Evolutionary conservation across 2,797 vertebrate genomes (phyloP), one percentile per base, ranked within the genome.

Genomic region (Hippoglossus hippoglossus): DNA sequence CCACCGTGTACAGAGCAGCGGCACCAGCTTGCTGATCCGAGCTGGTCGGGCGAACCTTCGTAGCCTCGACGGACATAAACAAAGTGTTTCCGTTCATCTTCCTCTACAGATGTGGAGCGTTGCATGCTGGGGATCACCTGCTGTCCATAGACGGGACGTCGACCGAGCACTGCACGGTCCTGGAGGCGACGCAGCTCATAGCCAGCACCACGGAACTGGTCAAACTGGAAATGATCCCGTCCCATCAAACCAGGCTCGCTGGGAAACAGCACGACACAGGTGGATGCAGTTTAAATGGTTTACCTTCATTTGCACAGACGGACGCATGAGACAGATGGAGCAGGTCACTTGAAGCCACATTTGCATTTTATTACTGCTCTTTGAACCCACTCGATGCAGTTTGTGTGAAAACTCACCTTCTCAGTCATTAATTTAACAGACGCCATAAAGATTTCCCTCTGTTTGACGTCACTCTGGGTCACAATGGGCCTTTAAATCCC

Each of bases 71-170:
- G 24, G 2, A 24, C 24, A 24, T 2, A 36, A 36, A 36, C 36
- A 24, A 19, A 24, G 18, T 41, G 16, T 31, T 8, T 8, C 21
- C 15, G 13, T 24, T 25, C 3, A 8, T 34, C 1, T 65, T 3
- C 9, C 1, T 63, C 1, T 46, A 5, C 70, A 99, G 98, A 75
- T 98, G 97, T 36, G 98, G 98, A 0, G 97, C 96, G 0, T 47
- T 99, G 81, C 97, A 96, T 0, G 74, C 94, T 1, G 98, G 97
- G 0, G 98, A 99, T 87, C 97, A 97, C 85, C 96, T 99, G 84
- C 95, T 99, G 65, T 96, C 96, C 79, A 99, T 99, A 2, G 96
- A 99, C 15, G 96, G 97, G 39, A 97, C 96, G 0, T 96, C 96
- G 54, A 99, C 96, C 1, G 97, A 99, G 19, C 96, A 97, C 92